Conservation (phyloP, 2,113 vertebrate genomes). For the Eira barbara region DNA sequence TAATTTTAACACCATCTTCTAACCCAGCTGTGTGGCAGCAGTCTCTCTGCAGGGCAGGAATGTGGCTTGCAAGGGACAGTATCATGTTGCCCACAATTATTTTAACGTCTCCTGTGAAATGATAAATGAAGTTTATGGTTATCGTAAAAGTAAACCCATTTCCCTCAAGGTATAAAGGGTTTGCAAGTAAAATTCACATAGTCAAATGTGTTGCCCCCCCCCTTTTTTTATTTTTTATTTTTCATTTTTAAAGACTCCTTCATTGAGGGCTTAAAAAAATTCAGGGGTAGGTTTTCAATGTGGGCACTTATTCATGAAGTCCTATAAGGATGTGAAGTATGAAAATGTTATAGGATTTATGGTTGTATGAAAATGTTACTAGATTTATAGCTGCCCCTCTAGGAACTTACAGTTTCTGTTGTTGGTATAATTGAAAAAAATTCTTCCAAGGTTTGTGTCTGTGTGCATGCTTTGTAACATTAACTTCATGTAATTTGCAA, state of each 20-base stretch:
- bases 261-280: neutral
- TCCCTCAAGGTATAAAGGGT: conserved; percentile 19
- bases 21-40: conserved; percentile 2
- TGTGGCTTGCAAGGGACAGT: conserved; percentile 29
- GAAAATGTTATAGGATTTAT: neutral
- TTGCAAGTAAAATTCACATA: conserved; percentile 3
- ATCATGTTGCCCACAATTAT: conserved; percentile 48
- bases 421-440: conserved; percentile 13
- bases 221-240: neutral
- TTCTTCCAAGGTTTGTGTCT: neutral
- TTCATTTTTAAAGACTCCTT: neutral
- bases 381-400: neutral
- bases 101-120: conserved; percentile 64
- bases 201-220: neutral
- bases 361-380: neutral
- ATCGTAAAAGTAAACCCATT: conserved; percentile 37
- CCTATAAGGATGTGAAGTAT: neutral
- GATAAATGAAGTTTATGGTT: conserved; percentile 61
- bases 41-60: conserved; percentile 43
- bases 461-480: neutral
- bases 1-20: conserved; percentile 43
- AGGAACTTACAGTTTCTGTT: neutral
- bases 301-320: neutral
- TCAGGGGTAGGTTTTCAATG: neutral
- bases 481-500: neutral